These are phyloP conservation scores for Aphis gossypii DNA, from an alignment of 1,140 invertebrate species.

Conservation along the genomic window DNA sequence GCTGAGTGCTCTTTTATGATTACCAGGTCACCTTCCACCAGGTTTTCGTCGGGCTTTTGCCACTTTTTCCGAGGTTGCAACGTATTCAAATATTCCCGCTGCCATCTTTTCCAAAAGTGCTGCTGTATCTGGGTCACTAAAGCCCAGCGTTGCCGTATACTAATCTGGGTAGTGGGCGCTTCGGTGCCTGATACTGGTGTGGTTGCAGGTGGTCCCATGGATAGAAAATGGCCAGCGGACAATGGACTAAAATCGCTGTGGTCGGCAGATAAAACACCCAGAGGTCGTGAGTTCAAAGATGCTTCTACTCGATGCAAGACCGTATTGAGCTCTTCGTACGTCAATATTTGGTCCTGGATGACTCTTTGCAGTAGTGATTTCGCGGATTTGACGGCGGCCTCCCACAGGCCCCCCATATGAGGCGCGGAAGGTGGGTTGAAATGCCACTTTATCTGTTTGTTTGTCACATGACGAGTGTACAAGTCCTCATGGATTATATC, in stretches of 20 bases:
- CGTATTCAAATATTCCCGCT: neutral
- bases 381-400: too few species aligned
- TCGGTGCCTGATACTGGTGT: neutral
- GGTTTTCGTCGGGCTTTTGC: neutral
- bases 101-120: neutral
- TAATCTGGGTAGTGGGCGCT: conserved; percentile 17
- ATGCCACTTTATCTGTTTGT: conserved; percentile 53
- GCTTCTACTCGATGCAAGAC: conserved; percentile 63
- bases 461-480: neutral
- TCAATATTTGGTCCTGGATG: conserved; percentile 60
- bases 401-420: conserved; percentile 63
- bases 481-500: neutral
- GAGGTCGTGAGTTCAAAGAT: conserved; percentile 63
- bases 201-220: conserved; percentile 61
- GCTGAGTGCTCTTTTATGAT: neutral
- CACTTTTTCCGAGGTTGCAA: neutral
- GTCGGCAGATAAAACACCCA: conserved; percentile 46
- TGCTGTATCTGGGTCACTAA: conserved; percentile 56
- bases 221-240: conserved; percentile 61
- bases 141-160: conserved; percentile 60
- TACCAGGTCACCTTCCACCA: neutral
- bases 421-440: conserved; percentile 62
- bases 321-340: conserved; percentile 62
- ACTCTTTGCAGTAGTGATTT: conserved; percentile 62
- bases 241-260: conserved; percentile 32